Base-by-base conservation (phyloP, 2,888 invertebrate species). In the Dynastes tityus region DNA sequence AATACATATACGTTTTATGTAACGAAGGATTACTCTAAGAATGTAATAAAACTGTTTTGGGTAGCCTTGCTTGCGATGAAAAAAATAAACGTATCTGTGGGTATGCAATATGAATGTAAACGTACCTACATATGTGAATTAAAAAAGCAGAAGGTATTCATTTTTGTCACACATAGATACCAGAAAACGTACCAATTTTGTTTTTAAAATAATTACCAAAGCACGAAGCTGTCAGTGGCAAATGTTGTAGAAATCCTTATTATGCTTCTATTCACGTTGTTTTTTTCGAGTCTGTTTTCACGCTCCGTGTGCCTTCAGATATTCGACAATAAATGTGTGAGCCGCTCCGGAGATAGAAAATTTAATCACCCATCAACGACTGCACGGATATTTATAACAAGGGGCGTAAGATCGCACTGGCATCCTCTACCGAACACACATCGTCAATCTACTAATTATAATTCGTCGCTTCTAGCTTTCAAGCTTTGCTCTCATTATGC, bases 401-500 rank as follows among this genome's bases (percentile, higher is more conserved):
- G 27, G 76, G 80, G 80, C 76, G 80, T 61, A 58, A 53, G 73
- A 73, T 40, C 73, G 40, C 32, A 40, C 22, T 40, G 55, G 37
- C 58, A 53, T 73, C 32, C 58, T 73, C 22, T 73, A 16, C 37
- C 16, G 51, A 65, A 37, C 77, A 77, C 77, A 80, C 79, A 76
- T 80, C 78, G 80, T 73, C 70, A 63, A 75, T 70, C 63, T 75
- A 58, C 81, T 81, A 80, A 81, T 81, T 81, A 76, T 76, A 80
- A 79, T 79, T 78, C 78, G 79, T 78, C 71, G 78, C 74, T 45
- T 67, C 49, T 51, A 58, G 73, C 51, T 45, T 45, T 45, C 45
- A 45, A 45, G 45, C 40, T 58, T 16, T 40, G 64, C 71, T 77
- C 71, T 77, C 49, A 64, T 77, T 71, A 77, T 51, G 37, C 11